Conservation (phyloP, 1,140 invertebrate genomes). For the Eulimnadia texana region DNA sequence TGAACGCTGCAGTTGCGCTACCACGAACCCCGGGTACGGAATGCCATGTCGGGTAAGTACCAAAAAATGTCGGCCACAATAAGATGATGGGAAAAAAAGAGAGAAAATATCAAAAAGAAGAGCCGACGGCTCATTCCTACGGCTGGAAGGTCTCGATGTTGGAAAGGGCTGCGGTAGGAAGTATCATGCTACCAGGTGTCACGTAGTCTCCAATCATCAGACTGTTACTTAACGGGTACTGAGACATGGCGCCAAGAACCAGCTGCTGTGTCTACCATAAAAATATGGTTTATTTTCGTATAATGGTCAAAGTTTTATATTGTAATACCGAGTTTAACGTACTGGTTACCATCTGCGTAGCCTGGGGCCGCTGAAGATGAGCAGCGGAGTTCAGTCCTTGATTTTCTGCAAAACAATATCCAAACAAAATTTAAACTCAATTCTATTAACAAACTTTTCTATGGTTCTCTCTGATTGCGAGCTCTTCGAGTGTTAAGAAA, state of each 20-base stretch:
- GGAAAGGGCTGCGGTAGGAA: constrained; percentile 21
- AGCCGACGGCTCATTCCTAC: not conserved
- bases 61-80: not conserved
- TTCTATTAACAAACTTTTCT: not conserved
- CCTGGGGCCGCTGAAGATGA: not conserved
- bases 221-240: constrained; percentile 55
- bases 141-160: constrained; percentile 9
- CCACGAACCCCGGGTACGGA: too few relatives aligned
- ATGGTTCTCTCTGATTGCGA: not conserved
- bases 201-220: constrained; percentile 68
- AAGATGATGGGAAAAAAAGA: not conserved
- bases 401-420: not conserved
- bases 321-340: not conserved
- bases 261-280: constrained; percentile 32
- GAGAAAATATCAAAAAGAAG: not conserved
- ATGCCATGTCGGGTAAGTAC: not conserved
- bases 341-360: not conserved
- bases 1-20: not conserved
- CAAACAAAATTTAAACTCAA: not conserved
- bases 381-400: not conserved
- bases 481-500: not conserved
- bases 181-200: constrained; percentile 37
- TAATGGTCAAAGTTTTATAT: not conserved
- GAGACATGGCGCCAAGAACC: constrained; percentile 42
- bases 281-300: too few relatives aligned